Base-by-base conservation (phyloP, 2,888 invertebrate species). In the Ectobius pallidus region DNA sequence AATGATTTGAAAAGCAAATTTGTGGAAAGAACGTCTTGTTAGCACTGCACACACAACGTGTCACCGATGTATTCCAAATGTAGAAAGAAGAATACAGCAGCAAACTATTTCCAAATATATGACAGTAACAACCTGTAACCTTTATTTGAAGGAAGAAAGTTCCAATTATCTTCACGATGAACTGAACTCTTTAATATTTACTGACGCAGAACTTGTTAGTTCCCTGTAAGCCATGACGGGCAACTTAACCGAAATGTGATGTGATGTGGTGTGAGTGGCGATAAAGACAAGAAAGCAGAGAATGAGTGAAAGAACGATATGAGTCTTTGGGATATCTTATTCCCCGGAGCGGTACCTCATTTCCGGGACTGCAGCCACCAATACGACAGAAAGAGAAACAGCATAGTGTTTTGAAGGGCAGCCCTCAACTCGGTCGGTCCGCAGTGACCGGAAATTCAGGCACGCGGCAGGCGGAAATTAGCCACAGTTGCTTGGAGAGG, bases 391-490 rank as follows among this genome's bases (percentile, higher is more conserved):
- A 3, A 52, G 25, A 52, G 14, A 2, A 52, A 11, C 16, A 30
- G 20, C 22, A 44, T 27, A 16, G 61, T 22, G n/a, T 3, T 20
- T 44, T 27, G 69, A 39, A 14, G 1, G 39, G 6, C n/a, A 25
- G 69, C 30, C 14, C 44, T 34, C 71, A 32, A 69, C 65, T 32
- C 32, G 16, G 22, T n/a, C n/a, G 49, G 30, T 49, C 34, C 16
- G 20, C 34, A 20, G 34, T 34, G 63, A 20, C 71, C 65, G 71
- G 65, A 71, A 63, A 52, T 49, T 34, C 65, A 27, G 49, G 34
- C 71, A 71, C 63, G 69, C 73, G 63, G 62, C 69, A 22, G 30
- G 65, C 73, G 73, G 73, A 73, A 73, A 73, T 73, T 73, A 52
- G 70, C 70, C 65, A 25, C 46, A 71, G 67, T 63, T 65, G 22